Evolutionary conservation across 2,113 vertebrate genomes (phyloP).

Genomic region (Patagioenas fasciata): DNA sequence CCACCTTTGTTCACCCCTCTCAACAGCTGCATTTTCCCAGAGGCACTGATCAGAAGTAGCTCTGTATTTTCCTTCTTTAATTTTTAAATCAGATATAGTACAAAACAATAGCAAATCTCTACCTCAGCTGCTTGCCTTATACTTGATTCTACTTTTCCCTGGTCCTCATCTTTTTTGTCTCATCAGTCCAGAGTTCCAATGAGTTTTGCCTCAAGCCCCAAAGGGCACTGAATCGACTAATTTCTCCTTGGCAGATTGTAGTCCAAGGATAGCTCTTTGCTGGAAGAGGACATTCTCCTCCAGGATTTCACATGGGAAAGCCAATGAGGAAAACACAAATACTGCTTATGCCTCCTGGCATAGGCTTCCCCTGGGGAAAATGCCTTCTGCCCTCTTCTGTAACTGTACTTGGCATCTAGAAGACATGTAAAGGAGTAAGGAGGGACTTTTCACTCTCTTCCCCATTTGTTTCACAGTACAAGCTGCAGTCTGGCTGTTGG

Average conservation of each 20-base stretch:
- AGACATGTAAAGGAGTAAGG: neutral
- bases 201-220: neutral
- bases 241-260: neutral
- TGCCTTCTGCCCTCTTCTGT: neutral
- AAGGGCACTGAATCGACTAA: neutral
- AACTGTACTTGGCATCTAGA: neutral
- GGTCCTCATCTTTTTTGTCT: neutral
- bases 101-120: neutral
- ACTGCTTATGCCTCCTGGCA: neutral
- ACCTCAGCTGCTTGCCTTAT: neutral
- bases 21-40: neutral
- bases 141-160: neutral
- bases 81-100: neutral
- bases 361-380: neutral
- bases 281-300: neutral
- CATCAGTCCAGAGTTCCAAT: neutral
- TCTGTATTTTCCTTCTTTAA: neutral
- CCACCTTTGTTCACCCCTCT: neutral
- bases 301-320: neutral
- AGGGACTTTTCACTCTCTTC: neutral
- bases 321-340: neutral
- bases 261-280: neutral
- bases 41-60: neutral
- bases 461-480: neutral
- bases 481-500: neutral